phyloP scores from a whole-genome alignment of 1,140 invertebrate genomes.

The Eupeodes corollae region DNA sequence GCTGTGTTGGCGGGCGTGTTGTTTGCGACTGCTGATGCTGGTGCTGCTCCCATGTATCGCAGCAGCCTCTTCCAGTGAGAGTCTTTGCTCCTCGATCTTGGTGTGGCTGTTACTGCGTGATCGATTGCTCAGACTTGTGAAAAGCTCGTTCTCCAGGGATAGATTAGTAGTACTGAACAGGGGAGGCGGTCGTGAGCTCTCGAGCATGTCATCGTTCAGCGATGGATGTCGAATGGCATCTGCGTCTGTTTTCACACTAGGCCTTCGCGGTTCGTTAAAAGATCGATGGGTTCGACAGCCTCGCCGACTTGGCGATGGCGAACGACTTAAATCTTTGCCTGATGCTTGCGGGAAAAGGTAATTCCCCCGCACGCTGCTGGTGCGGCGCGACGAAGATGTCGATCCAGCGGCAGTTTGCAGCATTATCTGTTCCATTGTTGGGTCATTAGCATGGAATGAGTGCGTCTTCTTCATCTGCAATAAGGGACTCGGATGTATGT shows the following conservation, averaged over 20 bases:
- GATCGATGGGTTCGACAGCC: constrained; percentile 34
- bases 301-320: constrained; percentile 29
- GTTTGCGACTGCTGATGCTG: constrained; percentile 27
- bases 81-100: constrained; percentile 32
- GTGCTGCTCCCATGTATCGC: constrained; percentile 15
- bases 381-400: constrained; percentile 27
- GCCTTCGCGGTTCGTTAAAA: constrained; percentile 28
- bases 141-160: constrained; percentile 33
- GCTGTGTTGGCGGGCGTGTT: constrained; percentile 29
- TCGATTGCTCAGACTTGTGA: constrained; percentile 20
- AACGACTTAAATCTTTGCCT: constrained; percentile 28
- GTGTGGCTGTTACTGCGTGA: constrained; percentile 36
- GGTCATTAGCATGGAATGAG: constrained; percentile 36
- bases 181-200: constrained; percentile 12
- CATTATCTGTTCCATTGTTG: constrained; percentile 30
- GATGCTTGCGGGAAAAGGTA: constrained; percentile 26
- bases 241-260: constrained; percentile 25
- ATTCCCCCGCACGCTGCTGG: constrained; percentile 32
- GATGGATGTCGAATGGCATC: constrained; percentile 31
- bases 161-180: constrained; percentile 24
- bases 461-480: constrained; percentile 39
- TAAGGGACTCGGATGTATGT: constrained; percentile 36
- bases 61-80: constrained; percentile 27
- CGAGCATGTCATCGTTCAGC: constrained; percentile 31
- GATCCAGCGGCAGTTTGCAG: constrained; percentile 20